phyloP scores from a whole-genome alignment of 2,888 invertebrate species.

The Ophion slaviceki region DNA sequence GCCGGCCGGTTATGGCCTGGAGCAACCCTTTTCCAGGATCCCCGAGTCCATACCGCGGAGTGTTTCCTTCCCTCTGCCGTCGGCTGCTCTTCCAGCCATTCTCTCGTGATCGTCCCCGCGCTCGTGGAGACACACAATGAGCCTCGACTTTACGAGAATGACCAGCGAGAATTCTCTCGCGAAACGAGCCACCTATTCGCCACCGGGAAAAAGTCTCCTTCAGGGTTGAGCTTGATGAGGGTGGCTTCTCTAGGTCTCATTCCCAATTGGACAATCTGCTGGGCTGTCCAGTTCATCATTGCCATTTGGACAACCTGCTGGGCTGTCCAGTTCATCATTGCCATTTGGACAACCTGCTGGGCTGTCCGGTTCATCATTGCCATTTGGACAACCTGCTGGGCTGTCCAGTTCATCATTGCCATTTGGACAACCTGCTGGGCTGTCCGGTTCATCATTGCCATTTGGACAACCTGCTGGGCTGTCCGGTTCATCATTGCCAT shows the following conservation, averaged over 20 bases:
- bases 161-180: constrained; percentile 60
- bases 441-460: neutral
- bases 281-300: neutral
- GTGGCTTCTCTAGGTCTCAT: neutral
- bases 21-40: constrained; percentile 48
- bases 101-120: constrained; percentile 12
- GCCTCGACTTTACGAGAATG: constrained; percentile 78
- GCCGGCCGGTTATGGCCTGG: constrained; percentile 40
- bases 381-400: neutral
- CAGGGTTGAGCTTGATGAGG: neutral
- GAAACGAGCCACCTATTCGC: constrained; percentile 47
- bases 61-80: constrained; percentile 46
- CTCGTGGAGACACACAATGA: constrained; percentile 72
- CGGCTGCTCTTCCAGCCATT: constrained; percentile 27
- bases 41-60: constrained; percentile 62
- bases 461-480: neutral
- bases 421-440: neutral
- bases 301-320: neutral
- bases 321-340: neutral
- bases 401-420: neutral
- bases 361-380: neutral
- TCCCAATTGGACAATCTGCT: neutral
- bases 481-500: neutral
- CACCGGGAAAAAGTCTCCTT: neutral
- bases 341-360: neutral